Percentiles rank a stretch among this genome's conserved stretches.
These are phyloP conservation scores for Brienomyrus longianalis DNA, from an alignment of 2,113 vertebrate species.

Conservation along the genomic window DNA sequence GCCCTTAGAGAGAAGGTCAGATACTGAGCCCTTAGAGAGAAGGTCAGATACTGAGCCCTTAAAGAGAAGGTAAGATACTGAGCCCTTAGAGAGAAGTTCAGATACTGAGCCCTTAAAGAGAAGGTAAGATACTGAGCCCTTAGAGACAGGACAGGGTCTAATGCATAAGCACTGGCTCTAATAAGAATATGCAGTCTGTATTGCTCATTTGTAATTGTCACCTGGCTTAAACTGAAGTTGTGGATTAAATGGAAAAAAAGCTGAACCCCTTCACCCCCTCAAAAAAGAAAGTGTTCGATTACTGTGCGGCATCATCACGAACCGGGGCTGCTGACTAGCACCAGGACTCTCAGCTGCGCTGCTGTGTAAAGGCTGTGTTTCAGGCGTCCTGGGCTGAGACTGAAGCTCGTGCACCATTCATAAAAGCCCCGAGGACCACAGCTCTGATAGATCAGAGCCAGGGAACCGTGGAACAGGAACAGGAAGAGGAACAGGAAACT, in stretches of 20 bases:
- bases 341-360: background rate
- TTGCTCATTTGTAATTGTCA: background rate
- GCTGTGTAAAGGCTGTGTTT: too few relatives aligned
- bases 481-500: background rate
- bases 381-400: background rate
- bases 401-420: background rate
- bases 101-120: too few relatives aligned
- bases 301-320: background rate
- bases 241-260: background rate
- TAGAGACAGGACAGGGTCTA: background rate
- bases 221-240: background rate
- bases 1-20: too few relatives aligned
- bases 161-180: too few relatives aligned
- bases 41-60: too few relatives aligned
- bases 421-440: background rate
- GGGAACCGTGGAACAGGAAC: background rate
- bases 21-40: too few relatives aligned
- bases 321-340: background rate
- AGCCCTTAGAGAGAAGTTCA: too few relatives aligned
- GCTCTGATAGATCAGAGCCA: background rate
- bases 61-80: too few relatives aligned
- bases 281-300: background rate
- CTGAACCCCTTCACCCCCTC: too few relatives aligned
- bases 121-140: too few relatives aligned
- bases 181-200: background rate